Base-by-base conservation (phyloP, 2,888 invertebrate genomes). In the Drosophila subsilvestris region DNA sequence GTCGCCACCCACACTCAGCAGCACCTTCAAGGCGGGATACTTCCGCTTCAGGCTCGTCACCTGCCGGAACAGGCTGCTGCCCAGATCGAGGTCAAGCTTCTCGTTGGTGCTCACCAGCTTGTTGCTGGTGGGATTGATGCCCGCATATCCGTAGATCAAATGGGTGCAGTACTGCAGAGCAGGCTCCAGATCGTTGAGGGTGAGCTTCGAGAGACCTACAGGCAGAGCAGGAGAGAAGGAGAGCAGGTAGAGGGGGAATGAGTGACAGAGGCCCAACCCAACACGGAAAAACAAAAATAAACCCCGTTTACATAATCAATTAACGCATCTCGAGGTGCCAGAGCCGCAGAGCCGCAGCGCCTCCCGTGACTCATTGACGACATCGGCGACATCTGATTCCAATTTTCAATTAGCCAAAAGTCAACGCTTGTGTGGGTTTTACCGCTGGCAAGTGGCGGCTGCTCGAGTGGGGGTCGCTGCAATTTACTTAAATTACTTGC, bases 1-100 rank as follows among this genome's bases (percentile, higher is more conserved):
- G 74, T 95, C 95, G n/a, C 96, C 96, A 9, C 97, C 97, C 48
- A 97, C 94, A 5, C 96, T 95, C 3, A 97, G 93, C 50, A 96
- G 92, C 0, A 96, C 93, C 89, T 95, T 95, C 58, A 97, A 90
- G 2, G 94, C 94, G 0, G 96, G 96, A 82, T 94, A 95, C 79
- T 94, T 94, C 72, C 93, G 92, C 90, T 95, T 97, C 75, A 96
- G 92, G 80, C 94, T 94, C 0, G 96, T 95, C 32, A 96, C 93
- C 0, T 95, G 92, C 56, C 95, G 94, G 92, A 95, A 97, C 90
- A 96, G 95, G 47, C 94, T 95, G 80, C 95, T 95, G 12, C 95
- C 94, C 50, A 94, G 93, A 77, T 96, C 96, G 55, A 96, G 93
- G 79, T 97, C 97, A 55, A 96, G 92, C 84, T 94, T 94, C 78